Base-by-base conservation (phyloP, 2,113 vertebrate species). In the Casuarius casuarius region DNA sequence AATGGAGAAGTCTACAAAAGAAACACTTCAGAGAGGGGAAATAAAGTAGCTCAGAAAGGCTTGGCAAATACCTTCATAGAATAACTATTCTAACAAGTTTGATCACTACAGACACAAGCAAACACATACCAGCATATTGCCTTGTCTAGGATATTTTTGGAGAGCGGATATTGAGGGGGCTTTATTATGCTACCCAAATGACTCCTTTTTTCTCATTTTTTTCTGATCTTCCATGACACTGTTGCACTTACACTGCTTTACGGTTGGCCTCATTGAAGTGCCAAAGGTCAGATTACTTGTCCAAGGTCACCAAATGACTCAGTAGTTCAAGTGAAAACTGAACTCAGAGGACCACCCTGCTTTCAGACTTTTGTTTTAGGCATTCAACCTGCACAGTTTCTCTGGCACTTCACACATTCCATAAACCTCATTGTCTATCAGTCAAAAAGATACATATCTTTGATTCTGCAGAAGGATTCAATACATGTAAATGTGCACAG, bases 61-160 rank as follows among this genome's bases (percentile, higher is more conserved):
- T 95, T 97, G 97, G 95, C 95, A 97, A 85, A 49, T 40, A 62
- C 20, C 66, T 96, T 73, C 91, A 96, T 92, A 92, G 91, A 91
- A 87, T 70, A 84, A 76, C 18, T 62, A 0, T 75, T 96, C 70
- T 84, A 76, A 86, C 70, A 79, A 84, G 49, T 87, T 85, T 63
- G 76, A 91, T 96, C 49, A 33, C 77, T 49, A 54, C 40, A 82
- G 67, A 87, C 81, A 89, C 62, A 89, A 87, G 46, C 33, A 92
- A 95, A 87, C 58, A 70, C 20, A 31, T 78, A 87, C 29, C 74
- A 73, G 29, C 2, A 5, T 38, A 29, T 62, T 83, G 19, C 8
- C 33, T 81, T 92, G 89, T 42, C 49, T 75, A n/a, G 58, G 66
- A 17, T 52, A 79, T 48, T 71, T 84, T 89, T 76, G 83, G 81